phyloP scores from a whole-genome alignment of 2,113 vertebrate species.

The Ondatra zibethicus region DNA sequence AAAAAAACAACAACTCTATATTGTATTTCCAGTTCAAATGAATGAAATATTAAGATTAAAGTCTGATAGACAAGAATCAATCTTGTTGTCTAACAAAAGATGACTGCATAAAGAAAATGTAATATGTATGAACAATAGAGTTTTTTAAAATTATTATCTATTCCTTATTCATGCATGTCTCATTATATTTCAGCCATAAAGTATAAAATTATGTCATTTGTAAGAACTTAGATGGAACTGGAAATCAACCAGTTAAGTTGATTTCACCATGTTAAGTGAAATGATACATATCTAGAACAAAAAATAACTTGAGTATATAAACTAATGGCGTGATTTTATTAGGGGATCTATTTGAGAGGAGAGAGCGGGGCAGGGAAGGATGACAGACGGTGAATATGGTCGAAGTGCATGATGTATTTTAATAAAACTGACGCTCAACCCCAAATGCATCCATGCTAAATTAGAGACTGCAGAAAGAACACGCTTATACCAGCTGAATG shows the following conservation, averaged over 20 bases:
- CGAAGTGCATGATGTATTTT: background rate
- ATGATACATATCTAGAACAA: background rate
- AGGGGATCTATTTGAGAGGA: background rate
- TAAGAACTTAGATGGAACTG: background rate
- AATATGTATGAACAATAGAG: background rate
- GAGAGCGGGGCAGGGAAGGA: background rate
- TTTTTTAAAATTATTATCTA: background rate
- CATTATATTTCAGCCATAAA: background rate
- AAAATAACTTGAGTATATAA: background rate
- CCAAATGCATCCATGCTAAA: background rate
- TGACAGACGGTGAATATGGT: background rate
- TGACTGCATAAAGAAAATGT: background rate
- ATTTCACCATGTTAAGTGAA: background rate
- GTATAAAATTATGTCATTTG: background rate
- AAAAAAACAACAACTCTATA: no score
- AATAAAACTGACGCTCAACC: background rate
- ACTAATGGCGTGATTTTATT: background rate
- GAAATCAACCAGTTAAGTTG: no score
- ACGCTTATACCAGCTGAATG: no score
- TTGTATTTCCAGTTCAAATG: background rate
- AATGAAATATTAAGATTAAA: slow-evolving; percentile 30
- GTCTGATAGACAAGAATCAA: background rate
- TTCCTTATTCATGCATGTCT: background rate
- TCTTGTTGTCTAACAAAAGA: background rate
- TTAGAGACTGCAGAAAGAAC: background rate